Conservation (phyloP, 2,888 invertebrate genomes). For the Hirtodrosophila alboralis region DNA sequence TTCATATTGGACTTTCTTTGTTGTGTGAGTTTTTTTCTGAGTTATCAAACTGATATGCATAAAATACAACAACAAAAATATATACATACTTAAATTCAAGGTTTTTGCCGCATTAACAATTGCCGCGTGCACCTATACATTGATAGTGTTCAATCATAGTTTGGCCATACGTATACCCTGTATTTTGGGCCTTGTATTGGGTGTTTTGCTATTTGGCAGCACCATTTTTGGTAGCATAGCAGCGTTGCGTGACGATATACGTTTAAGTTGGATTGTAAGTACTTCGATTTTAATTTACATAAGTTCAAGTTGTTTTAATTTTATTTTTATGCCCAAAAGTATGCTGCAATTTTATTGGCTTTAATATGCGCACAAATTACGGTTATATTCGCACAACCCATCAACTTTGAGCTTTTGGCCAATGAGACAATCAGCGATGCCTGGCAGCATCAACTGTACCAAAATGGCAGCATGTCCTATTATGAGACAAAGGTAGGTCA, state of each 20-base stretch:
- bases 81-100: conserved; percentile 40
- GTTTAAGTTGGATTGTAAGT: conserved; percentile 75
- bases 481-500: conserved; percentile 77
- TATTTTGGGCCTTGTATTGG: conserved; percentile 70
- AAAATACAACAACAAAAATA: too few relatives aligned
- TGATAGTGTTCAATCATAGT: conserved; percentile 59
- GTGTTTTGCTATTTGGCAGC: conserved; percentile 62
- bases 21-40: conserved; percentile 65
- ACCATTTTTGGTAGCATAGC: conserved; percentile 75
- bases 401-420: conserved; percentile 69
- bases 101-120: conserved; percentile 68
- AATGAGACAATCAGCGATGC: conserved; percentile 67
- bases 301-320: not conserved
- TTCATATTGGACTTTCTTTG: conserved; percentile 79
- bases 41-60: not conserved
- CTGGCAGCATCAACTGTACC: conserved; percentile 67
- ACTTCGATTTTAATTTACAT: not conserved
- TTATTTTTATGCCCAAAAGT: conserved; percentile 44
- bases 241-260: conserved; percentile 60
- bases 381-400: conserved; percentile 70
- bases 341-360: conserved; percentile 62
- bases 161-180: conserved; percentile 74
- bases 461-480: conserved; percentile 60
- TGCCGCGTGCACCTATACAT: conserved; percentile 69
- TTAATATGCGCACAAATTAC: conserved; percentile 70